phyloP scores from a whole-genome alignment of 2,888 invertebrate genomes.

The Tachystola acroxantha region DNA sequence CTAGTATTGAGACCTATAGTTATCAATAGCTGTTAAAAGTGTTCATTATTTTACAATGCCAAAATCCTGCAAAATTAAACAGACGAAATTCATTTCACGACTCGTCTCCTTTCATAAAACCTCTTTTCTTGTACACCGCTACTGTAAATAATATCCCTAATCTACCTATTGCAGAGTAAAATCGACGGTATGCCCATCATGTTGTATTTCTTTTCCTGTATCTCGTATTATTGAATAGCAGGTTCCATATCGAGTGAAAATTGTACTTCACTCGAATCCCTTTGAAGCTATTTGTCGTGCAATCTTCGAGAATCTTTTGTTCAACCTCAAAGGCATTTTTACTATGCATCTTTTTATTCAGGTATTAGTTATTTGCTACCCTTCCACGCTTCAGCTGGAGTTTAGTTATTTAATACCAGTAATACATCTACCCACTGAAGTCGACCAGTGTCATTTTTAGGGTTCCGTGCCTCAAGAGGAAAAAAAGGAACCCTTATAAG shows the following conservation, averaged over 20 bases:
- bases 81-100: constrained; percentile 50
- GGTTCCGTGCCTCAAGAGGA: too few relatives aligned
- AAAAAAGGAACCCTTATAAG: too few relatives aligned
- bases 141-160: constrained; percentile 55
- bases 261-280: constrained; percentile 47
- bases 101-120: constrained; percentile 52
- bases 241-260: constrained; percentile 61
- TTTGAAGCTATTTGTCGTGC: constrained; percentile 60
- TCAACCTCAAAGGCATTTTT: constrained; percentile 61
- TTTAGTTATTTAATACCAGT: constrained; percentile 57
- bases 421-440: too few relatives aligned
- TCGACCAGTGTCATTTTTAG: too few relatives aligned
- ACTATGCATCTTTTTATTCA: background rate
- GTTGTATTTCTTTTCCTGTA: background rate
- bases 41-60: too few relatives aligned
- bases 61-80: constrained; percentile 53
- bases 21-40: too few relatives aligned
- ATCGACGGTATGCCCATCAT: constrained; percentile 3
- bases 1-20: too few relatives aligned
- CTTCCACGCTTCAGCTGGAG: background rate
- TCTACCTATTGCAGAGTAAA: constrained; percentile 15
- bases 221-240: constrained; percentile 31
- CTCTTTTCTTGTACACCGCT: constrained; percentile 41
- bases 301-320: constrained; percentile 49
- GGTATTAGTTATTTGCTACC: background rate